Evolutionary conservation across 2,797 vertebrate species (phyloP), one percentile per base, ranked within the genome.

Genomic region (Phrynocephalus forsythii): DNA sequence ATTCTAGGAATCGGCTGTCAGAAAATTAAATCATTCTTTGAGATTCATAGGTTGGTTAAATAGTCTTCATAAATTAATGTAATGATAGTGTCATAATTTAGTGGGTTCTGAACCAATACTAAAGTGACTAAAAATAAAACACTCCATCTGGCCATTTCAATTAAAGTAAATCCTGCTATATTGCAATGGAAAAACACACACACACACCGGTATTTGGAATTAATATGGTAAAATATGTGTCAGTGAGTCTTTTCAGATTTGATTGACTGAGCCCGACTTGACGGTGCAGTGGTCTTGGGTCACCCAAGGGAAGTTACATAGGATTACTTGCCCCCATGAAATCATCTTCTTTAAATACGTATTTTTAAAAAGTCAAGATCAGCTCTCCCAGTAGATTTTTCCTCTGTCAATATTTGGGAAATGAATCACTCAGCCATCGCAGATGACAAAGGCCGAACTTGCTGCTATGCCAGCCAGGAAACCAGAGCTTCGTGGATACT

Each of bases 351-450:
- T 95, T 92, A 94, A 91, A 91, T 28, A 93, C 88, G 60, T 87
- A 89, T 92, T 94, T 63, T 93, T 90, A 87, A 93, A 94, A 88
- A 93, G 91, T 89, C 91, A 86, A 79, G 91, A 94, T 95, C 90
- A 72, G 75, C 86, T 91, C 92, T 93, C 93, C 88, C 88, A 88
- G 82, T 77, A 79, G 83, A 90, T 33, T 86, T 72, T 87, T 28
- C 93, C 92, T 93, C 87, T 88, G 88, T 92, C 93, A 95, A 94
- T 91, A 94, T 93, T 86, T 91, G 89, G 91, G 89, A 94, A 94
- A 94, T 90, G 15, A 94, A 93, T 83, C 82, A 72, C 79, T 91
- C 90, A 60, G 82, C 63, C 92, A 73, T 76, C 84, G 83, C 0
- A 38, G 92, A 92, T 38, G 71, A 71, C 38, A 38, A 44, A 8